These are phyloP conservation scores for Drosophila simulans DNA, from an alignment of 1,140 invertebrate genomes.

Conservation along the genomic window DNA sequence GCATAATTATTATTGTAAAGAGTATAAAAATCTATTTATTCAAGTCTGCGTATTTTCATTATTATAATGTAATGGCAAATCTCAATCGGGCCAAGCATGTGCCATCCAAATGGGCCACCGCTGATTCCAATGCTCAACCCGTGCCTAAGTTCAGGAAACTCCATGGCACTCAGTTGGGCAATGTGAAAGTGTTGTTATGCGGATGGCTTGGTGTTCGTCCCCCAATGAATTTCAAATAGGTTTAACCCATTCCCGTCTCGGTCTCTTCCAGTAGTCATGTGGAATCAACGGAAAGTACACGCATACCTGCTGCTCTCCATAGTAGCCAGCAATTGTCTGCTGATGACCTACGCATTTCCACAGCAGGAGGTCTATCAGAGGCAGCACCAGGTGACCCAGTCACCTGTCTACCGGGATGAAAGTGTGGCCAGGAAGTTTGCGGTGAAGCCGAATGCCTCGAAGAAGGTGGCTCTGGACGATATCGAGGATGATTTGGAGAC, in stretches of 20 bases:
- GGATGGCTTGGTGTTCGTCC: background rate
- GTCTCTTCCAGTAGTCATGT: constrained; percentile 77
- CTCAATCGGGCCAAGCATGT: constrained; percentile 42
- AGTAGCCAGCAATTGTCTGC: constrained; percentile 84
- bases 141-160: constrained; percentile 59
- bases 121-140: constrained; percentile 43
- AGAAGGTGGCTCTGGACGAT: constrained; percentile 93
- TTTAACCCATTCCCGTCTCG: constrained; percentile 22
- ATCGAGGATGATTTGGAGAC: constrained; percentile 91
- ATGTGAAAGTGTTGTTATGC: constrained; percentile 73
- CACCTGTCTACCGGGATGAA: constrained; percentile 68
- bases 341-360: constrained; percentile 85
- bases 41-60: background rate
- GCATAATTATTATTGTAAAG: too few species aligned
- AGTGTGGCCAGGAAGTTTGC: constrained; percentile 89
- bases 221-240: constrained; percentile 43
- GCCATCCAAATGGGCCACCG: constrained; percentile 19
- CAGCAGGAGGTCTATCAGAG: constrained; percentile 78
- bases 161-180: constrained; percentile 12
- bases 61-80: constrained; percentile 2
- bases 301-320: constrained; percentile 85
- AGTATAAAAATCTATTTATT: too few species aligned
- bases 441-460: constrained; percentile 93
- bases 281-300: constrained; percentile 82
- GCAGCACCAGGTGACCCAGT: constrained; percentile 58